Evolutionary conservation across 1,140 invertebrate genomes (phyloP).

Genomic region (Drosophila jambulina): DNA sequence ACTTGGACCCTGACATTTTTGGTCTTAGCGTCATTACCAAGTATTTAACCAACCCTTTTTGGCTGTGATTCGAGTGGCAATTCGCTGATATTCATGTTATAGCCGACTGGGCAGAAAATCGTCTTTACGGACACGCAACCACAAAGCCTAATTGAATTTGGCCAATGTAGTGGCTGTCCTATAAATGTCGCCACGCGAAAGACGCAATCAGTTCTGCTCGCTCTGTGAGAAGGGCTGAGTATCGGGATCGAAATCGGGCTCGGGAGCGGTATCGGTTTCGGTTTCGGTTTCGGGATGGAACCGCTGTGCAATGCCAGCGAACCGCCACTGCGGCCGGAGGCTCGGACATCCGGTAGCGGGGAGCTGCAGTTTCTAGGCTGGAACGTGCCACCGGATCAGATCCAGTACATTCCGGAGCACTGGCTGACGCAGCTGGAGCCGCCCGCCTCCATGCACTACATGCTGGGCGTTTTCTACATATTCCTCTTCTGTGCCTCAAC

Average conservation of each 20-base stretch:
- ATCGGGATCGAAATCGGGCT: conserved; percentile 2
- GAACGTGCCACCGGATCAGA: conserved; percentile 91
- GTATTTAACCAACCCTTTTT: conserved; percentile 14
- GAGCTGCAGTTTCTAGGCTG: conserved; percentile 89
- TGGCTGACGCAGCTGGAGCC: conserved; percentile 93
- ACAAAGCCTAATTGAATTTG: conserved; percentile 69
- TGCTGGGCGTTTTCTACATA: conserved; percentile 92
- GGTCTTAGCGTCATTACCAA: conserved; percentile 32
- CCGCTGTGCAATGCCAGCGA: conserved; percentile 75
- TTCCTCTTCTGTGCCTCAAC: conserved; percentile 92
- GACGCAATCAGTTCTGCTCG: conserved; percentile 32
- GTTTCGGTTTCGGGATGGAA: conserved; percentile 37
- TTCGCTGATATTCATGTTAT: conserved; percentile 31
- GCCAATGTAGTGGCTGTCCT: neutral
- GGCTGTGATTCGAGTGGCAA: conserved; percentile 20
- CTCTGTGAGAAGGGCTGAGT: conserved; percentile 22
- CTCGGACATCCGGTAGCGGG: conserved; percentile 50
- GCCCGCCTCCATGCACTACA: conserved; percentile 92
- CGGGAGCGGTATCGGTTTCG: conserved; percentile 8
- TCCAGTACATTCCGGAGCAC: conserved; percentile 92
- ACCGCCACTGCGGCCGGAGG: conserved; percentile 64
- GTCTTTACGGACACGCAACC: conserved; percentile 68
- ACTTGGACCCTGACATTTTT: conserved; percentile 18
- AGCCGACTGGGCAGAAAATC: conserved; percentile 60
- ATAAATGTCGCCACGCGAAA: conserved; percentile 49